Evolutionary conservation across 2,797 vertebrate species (phyloP).

Genomic region (Silurus lanzhouensis): DNA sequence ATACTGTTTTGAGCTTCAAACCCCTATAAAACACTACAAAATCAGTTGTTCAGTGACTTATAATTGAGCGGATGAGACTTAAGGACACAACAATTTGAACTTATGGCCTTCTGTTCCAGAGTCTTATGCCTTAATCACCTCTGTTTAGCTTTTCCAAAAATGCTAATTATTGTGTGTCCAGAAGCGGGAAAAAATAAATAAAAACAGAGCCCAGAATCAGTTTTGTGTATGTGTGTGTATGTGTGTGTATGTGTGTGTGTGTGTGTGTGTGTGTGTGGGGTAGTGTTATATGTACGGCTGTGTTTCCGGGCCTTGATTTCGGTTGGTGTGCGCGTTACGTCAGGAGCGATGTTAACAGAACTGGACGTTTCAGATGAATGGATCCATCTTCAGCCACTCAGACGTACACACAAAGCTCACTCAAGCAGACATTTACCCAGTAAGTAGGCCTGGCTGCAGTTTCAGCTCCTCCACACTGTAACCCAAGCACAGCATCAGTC

Average conservation of each 20-base stretch:
- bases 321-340: background rate
- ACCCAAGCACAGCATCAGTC: background rate
- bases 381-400: constrained; percentile 22
- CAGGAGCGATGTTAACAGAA: constrained; percentile 19
- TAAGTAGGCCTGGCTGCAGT: background rate
- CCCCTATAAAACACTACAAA: background rate
- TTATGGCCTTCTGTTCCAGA: too few relatives aligned
- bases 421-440: background rate
- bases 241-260: background rate
- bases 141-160: too few relatives aligned
- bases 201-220: background rate
- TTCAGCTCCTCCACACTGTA: background rate
- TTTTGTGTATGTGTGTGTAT: background rate
- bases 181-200: too few relatives aligned
- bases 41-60: background rate
- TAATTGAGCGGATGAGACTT: too few relatives aligned
- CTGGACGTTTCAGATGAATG: constrained; percentile 26
- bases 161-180: too few relatives aligned
- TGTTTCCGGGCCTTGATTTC: background rate
- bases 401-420: constrained; percentile 15
- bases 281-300: background rate
- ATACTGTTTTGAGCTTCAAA: background rate
- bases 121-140: too few relatives aligned
- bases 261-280: background rate
- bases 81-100: too few relatives aligned